Base-by-base conservation (phyloP, 2,888 invertebrate species). In the Micropterix aruncella region DNA sequence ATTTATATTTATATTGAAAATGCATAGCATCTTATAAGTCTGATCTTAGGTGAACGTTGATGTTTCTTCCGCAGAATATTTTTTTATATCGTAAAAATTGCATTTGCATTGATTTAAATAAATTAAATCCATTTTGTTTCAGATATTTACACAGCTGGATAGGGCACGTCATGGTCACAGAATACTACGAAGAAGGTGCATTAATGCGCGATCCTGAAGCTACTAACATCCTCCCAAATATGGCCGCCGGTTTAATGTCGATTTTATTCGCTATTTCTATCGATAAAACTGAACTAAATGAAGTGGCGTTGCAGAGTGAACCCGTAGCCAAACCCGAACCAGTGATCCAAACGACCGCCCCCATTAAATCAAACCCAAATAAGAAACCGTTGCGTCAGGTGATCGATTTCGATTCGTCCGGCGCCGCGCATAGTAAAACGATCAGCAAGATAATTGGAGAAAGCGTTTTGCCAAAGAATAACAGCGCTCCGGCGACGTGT, bases 261-360 rank as follows among this genome's bases (percentile, higher is more conserved):
- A 85, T 95, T 57, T 71, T 95, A 51, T 96, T 96, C 70, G 95
- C 96, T 16, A 79, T 95, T 58, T 84, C 81, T 56, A 86, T 94
- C 48, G 93, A 95, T 67, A 87, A 87, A 62, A 73, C 80, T 18
- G 87, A 89, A 58, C 70, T 91, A 45, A 87, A 84, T 63, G 71
- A 75, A 61, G 70, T 65, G 60, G 65, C 65, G 53, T 59, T 50
- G 48, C 72, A 63, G 57, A 60, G 57, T 45, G 68, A 55, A 56
- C 73, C 65, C 54, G 62, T 62, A 16, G 66, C 59, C 48, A 66
- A 65, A 61, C 58, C 71, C 42, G 78, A 87, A 58, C 84, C 82
- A 43, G 76, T 88, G 38, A 86, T 89, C 56, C 75, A 79, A 48
- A 70, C 80, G 14, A 77, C 80, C 1, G 63, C 75, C 49, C 78